These are phyloP conservation scores for Polymixis lichenea DNA, from an alignment of 2,888 invertebrate species.

Conservation along the genomic window DNA sequence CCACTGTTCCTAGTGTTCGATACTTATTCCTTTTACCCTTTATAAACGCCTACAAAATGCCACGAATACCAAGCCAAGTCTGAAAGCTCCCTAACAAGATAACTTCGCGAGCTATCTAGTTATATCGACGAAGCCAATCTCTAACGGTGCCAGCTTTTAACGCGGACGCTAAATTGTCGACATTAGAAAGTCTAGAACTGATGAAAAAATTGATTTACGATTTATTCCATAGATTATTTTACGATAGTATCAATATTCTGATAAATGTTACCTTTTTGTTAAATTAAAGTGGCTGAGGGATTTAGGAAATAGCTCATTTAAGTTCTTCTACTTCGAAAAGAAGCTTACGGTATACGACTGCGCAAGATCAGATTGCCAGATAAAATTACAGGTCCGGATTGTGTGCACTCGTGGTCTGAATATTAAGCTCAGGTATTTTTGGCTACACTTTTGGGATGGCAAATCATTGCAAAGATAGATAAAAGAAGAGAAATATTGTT, in stretches of 20 bases:
- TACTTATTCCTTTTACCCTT: neutral
- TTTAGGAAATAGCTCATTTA: conserved; percentile 20
- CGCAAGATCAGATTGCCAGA: conserved; percentile 45
- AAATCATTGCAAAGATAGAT: conserved; percentile 16
- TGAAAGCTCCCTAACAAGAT: conserved; percentile 27
- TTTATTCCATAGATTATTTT: conserved; percentile 40
- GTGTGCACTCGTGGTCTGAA: conserved; percentile 31
- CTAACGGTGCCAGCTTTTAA: conserved; percentile 65
- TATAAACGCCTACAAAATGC: neutral
- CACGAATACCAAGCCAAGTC: conserved; percentile 8
- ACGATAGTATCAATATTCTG: conserved; percentile 27
- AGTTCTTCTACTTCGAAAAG: conserved; percentile 17
- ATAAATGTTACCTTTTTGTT: conserved; percentile 36
- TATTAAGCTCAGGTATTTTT: conserved; percentile 33
- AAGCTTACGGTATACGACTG: conserved; percentile 54
- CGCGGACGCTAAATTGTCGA: conserved; percentile 49
- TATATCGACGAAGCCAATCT: conserved; percentile 55
- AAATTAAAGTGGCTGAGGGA: conserved; percentile 34
- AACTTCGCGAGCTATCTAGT: conserved; percentile 27
- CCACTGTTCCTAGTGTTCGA: neutral
- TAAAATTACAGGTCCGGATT: conserved; percentile 34
- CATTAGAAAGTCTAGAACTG: conserved; percentile 61
- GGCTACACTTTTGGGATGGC: neutral
- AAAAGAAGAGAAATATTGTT: neutral
- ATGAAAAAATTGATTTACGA: conserved; percentile 58